These are phyloP conservation scores for Cassiopea andromeda DNA, from an alignment of 30 jellyfish, hydroid and myxozoan genomes.

Conservation along the genomic window DNA sequence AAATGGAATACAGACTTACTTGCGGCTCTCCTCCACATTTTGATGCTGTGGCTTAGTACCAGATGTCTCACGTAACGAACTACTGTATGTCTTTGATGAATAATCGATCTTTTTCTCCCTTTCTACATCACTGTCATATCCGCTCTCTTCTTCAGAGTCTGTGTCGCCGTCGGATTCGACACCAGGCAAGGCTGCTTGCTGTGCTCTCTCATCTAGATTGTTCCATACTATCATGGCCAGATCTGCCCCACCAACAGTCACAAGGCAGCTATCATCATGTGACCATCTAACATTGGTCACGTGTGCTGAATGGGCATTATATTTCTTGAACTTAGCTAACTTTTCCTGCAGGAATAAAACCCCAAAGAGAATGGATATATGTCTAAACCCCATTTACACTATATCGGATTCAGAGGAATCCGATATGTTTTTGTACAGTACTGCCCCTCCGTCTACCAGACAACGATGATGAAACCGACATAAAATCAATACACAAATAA, in stretches of 20 bases:
- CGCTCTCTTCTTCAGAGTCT: constrained; percentile 96
- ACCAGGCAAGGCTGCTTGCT: constrained; percentile 18
- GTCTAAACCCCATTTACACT: no score
- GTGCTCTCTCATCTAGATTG: constrained; percentile 66
- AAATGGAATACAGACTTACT: constrained; percentile 15
- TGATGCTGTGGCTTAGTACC: constrained; percentile 91
- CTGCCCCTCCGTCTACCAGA: no score
- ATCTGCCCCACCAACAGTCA: constrained; percentile 97
- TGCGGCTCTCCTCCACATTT: constrained; percentile 61
- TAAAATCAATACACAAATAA: no score
- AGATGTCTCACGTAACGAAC: constrained; percentile 69
- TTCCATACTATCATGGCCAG: constrained; percentile 93
- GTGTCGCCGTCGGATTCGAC: constrained; percentile 78
- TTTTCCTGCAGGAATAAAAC: constrained; percentile 65
- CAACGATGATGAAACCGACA: no score
- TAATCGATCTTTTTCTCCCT: constrained; percentile 93
- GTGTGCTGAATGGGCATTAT: constrained; percentile 97
- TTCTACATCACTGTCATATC: constrained; percentile 97
- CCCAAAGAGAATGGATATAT: no score
- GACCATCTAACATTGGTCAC: constrained; percentile 97
- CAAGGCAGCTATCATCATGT: constrained; percentile 81
- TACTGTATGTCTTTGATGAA: constrained; percentile 74
- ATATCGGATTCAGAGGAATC: no score
- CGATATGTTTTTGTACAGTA: no score
- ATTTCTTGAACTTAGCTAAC: constrained; percentile 87